Conservation (phyloP, 2,797 vertebrate species). For the Pangasius sanitwongsei region DNA sequence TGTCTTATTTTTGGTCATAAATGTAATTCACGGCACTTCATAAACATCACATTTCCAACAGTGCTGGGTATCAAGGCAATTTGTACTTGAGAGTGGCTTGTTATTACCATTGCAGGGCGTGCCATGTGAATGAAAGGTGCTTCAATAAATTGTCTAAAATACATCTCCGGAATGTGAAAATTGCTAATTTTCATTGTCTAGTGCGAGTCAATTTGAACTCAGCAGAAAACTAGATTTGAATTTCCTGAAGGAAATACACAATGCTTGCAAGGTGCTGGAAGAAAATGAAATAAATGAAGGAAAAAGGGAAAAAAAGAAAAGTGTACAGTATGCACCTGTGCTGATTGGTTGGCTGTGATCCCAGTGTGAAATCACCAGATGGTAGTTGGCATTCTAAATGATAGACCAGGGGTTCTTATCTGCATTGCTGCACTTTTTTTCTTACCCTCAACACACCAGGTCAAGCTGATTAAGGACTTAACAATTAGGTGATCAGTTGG, state of each 20-base stretch:
- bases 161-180: conserved; percentile 7
- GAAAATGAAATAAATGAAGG: conserved; percentile 1
- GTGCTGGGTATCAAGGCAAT: conserved; percentile 37
- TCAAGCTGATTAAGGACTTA: not conserved
- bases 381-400: not conserved
- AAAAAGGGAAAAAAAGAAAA: not conserved
- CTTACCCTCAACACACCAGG: not conserved
- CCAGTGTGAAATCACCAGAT: not conserved
- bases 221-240: not conserved
- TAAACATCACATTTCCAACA: conserved; percentile 45
- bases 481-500: not conserved
- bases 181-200: conserved; percentile 19
- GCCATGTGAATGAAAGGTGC: conserved; percentile 61
- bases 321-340: not conserved
- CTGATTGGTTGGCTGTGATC: not conserved
- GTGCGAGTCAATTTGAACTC: conserved; percentile 12
- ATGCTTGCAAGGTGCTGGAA: not conserved
- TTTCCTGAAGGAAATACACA: conserved; percentile 8
- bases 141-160: conserved; percentile 48
- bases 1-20: conserved; percentile 20
- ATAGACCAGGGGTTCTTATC: not conserved
- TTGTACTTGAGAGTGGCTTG: conserved; percentile 38
- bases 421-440: not conserved
- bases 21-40: conserved; percentile 4
- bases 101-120: conserved; percentile 51